Percentiles rank a stretch among this genome's conserved stretches.
Conservation (phyloP, 1,140 invertebrate species). For the Scylla paramamosain region DNA sequence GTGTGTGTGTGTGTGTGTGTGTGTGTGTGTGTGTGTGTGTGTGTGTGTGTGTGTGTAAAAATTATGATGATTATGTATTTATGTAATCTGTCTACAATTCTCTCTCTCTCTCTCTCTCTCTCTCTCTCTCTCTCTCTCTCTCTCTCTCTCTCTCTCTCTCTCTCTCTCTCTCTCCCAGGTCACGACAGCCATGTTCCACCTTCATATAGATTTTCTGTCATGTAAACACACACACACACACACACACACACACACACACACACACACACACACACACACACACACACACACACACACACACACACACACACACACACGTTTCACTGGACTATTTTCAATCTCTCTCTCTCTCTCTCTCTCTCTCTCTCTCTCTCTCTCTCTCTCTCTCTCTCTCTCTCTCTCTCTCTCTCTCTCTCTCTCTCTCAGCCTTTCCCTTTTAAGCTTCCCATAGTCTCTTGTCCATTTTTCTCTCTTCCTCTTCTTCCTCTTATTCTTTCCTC, state of each 20-base stretch:
- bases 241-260: neutral
- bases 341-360: no score
- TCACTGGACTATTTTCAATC: neutral
- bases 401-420: neutral
- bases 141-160: slow-evolving; percentile 20
- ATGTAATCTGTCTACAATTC: no score
- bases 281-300: neutral
- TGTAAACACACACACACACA: neutral
- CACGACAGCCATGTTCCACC: slow-evolving; percentile 9
- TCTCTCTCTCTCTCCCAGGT: neutral
- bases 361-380: no score
- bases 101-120: no score
- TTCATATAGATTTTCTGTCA: slow-evolving; percentile 5
- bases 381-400: no score
- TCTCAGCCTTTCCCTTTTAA: neutral
- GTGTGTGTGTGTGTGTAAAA: no score
- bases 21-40: no score
- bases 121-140: neutral
- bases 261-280: neutral
- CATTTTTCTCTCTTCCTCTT: neutral
- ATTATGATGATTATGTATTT: no score
- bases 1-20: no score
- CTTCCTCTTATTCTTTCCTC: neutral
- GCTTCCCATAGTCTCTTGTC: neutral
- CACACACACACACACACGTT: neutral